Evolutionary conservation across 2,888 invertebrate genomes (phyloP).

Genomic region (Liposcelis brunnea): DNA sequence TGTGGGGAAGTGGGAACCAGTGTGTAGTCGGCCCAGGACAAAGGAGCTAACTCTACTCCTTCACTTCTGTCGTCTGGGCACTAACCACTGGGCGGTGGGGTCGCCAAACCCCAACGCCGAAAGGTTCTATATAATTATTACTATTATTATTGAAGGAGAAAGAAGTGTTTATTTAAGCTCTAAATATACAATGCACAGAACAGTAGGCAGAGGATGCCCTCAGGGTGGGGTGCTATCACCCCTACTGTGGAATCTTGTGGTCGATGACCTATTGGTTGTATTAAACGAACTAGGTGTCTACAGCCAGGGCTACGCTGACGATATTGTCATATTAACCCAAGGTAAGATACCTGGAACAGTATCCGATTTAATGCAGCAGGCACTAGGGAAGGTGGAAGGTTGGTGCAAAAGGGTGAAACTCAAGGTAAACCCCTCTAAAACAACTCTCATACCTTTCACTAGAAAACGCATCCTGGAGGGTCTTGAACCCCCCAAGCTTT

Average conservation of each 20-base stretch:
- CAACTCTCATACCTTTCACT: neutral
- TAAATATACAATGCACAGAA: no score
- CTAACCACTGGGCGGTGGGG: no score
- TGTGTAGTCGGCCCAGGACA: no score
- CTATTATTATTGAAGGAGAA: no score
- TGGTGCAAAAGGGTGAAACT: neutral
- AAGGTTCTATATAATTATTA: no score
- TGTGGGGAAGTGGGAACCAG: no score
- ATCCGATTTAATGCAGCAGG: neutral
- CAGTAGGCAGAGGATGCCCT: constrained; percentile 20
- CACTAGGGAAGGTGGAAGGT: neutral
- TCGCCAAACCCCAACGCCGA: no score
- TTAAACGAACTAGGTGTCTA: neutral
- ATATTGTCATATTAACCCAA: neutral
- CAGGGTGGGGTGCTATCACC: constrained; percentile 21
- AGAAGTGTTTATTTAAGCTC: no score
- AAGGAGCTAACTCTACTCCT: no score
- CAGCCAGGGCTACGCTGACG: constrained; percentile 1
- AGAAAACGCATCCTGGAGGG: neutral
- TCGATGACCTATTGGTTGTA: constrained; percentile 15
- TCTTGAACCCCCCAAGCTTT: neutral
- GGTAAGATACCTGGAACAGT: neutral
- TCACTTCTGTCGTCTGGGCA: no score
- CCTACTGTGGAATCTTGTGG: constrained; percentile 19
- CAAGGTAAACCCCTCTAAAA: neutral